Base-by-base conservation (phyloP, 92 coral and sea anemone species). In the Nematostella vectensis region DNA sequence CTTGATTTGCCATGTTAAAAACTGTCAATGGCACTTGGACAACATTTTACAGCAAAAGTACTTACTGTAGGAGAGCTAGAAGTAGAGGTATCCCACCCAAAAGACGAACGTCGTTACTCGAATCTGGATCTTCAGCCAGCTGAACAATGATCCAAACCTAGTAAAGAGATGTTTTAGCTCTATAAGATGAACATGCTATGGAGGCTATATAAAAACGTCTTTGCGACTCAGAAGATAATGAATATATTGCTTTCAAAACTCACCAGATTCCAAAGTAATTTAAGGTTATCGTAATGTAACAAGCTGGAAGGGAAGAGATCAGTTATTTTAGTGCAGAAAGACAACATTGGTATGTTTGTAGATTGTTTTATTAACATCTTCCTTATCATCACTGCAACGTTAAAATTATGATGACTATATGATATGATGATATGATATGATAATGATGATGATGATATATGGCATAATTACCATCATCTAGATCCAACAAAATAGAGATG, bases 111-210 rank as follows among this genome's bases (percentile, higher is more conserved):
- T 91, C 98, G 59, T 91, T 88, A 33, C 98, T 91, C 1, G 98
- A 78, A 67, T 91, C 98, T 1, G 85, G 57, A 71, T 91, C 96
- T 61, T 91, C 96, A 21, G 98, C 89, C 64, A 91, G 70, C 61
- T 91, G 98, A 11, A 91, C 96, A 20, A 91, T 82, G 33, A 91
- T 82, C 98, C 98, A 91, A 37, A 91, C 98, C 98, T 91, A 4
- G 3, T 68, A 27, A 31, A 18, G 15, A 31, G 8, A 21, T 21
- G n/a, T n/a, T n/a, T n/a, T n/a, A n/a, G n/a, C n/a, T n/a, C n/a
- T n/a, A 1, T 2, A 16, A n/a, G n/a, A n/a, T n/a, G n/a, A n/a
- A n/a, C n/a, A n/a, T n/a, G n/a, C n/a, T n/a, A n/a, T n/a, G 36
- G 0, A 8, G 40, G 9, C 31, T 31, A 0, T 38, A 33, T 63